Evolutionary conservation across 37 sponge, comb jelly and placozoan genomes (phyloP).

Genomic region (Beroe forskalii): DNA sequence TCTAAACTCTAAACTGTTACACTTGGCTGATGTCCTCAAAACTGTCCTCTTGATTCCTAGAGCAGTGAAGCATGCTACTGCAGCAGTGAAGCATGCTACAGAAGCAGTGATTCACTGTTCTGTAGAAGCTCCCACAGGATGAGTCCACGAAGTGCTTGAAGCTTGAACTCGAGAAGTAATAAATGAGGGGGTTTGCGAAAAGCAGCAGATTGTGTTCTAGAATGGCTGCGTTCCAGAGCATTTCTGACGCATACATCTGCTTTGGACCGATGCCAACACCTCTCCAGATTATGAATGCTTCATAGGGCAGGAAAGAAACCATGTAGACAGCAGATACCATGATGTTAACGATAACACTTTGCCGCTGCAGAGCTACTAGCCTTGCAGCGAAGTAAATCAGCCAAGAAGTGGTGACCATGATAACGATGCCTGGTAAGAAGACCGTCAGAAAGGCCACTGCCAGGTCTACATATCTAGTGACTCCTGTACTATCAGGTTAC

Average conservation of each 20-base stretch:
- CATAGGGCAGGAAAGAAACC: background rate
- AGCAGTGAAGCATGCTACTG: too few species aligned
- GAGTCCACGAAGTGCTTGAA: background rate
- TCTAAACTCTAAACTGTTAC: too few species aligned
- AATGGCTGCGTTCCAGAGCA: background rate
- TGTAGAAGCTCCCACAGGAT: background rate
- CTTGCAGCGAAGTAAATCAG: background rate
- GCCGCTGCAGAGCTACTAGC: background rate
- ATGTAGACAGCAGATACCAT: background rate
- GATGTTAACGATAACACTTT: background rate
- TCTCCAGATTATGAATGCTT: background rate
- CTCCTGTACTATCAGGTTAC: background rate
- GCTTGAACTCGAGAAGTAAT: background rate
- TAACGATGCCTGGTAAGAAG: background rate
- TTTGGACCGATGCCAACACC: background rate
- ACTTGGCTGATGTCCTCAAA: too few species aligned
- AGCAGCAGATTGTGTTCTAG: background rate
- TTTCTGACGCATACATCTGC: background rate
- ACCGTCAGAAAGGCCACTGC: background rate
- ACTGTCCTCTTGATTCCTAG: too few species aligned
- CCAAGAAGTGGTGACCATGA: background rate
- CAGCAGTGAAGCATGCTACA: too few species aligned
- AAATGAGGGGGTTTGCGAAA: background rate
- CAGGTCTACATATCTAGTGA: background rate
- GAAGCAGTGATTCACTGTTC: too few species aligned